phyloP scores from a whole-genome alignment of 2,888 invertebrate species.

The Heteropelma amictum region DNA sequence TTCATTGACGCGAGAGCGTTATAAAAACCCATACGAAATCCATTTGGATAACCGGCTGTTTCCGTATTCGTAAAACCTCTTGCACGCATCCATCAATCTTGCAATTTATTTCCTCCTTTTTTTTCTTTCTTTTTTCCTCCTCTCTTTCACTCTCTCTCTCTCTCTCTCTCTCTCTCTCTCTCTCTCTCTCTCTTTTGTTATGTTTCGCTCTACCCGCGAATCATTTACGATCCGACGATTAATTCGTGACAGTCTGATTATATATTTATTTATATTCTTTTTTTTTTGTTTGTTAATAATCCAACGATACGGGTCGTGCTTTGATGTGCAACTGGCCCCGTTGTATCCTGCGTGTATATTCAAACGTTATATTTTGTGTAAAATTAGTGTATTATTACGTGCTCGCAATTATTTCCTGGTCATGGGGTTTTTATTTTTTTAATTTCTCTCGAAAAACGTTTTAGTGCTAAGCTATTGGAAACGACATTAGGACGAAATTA shows the following conservation, averaged over 20 bases:
- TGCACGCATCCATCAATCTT: slow-evolving; percentile 52
- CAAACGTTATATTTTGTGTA: slow-evolving; percentile 67
- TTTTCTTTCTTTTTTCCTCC: slow-evolving; percentile 51
- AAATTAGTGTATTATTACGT: slow-evolving; percentile 67
- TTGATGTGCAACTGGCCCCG: slow-evolving; percentile 63
- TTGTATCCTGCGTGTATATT: slow-evolving; percentile 56
- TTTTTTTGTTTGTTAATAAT: not conserved
- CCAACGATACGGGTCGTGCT: slow-evolving; percentile 54
- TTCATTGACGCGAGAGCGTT: slow-evolving; percentile 42
- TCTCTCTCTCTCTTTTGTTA: not conserved
- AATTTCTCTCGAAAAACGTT: slow-evolving; percentile 56
- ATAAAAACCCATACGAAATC: slow-evolving; percentile 37
- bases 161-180: slow-evolving; percentile 5
- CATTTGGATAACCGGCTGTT: slow-evolving; percentile 21
- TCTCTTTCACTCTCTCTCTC: slow-evolving; percentile 5
- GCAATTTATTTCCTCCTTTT: slow-evolving; percentile 55
- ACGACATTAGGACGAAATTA: slow-evolving; percentile 67
- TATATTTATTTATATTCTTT: not conserved
- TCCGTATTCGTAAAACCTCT: slow-evolving; percentile 27
- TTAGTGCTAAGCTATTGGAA: slow-evolving; percentile 64
- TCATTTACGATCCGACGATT: slow-evolving; percentile 14
- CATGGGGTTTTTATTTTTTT: slow-evolving; percentile 49
- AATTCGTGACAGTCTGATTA: slow-evolving; percentile 11
- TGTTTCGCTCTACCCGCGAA: not conserved
- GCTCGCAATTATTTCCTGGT: slow-evolving; percentile 43